Evolutionary conservation across 2,113 vertebrate species (phyloP), one percentile per base, ranked within the genome.

Genomic region (Muscicapa adusta): DNA sequence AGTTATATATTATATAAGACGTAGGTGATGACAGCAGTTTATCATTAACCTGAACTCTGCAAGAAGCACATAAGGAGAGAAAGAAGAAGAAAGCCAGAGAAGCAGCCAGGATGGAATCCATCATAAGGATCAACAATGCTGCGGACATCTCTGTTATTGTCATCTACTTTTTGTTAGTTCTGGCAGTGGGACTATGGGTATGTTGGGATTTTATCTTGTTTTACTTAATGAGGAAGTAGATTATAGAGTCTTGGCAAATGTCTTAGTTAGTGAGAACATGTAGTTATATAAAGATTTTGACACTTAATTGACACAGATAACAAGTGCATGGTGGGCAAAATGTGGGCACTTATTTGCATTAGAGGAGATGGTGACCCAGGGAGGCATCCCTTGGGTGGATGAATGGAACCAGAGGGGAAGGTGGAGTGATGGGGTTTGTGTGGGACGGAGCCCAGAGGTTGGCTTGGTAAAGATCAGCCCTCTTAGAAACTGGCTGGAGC

Each of bases 101-200:
- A 87, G 23, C 56, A 72, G 40, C 77, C 91, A 96, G 81, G 82
- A 91, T 96, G 91, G 26, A 89, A 28, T 10, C 68, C 47, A 7
- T 9, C 23, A 6, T 97, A 58, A 97, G 12, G 96, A 96, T 99
- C 76, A 98, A 98, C 81, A 99, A 99, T 72, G 2, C 99, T 0
- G 99, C 99, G 0, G 99, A 99, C 93, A 99, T 99, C 95, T 98
- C 98, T 0, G 98, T 99, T 72, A 99, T 99, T 50, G 97, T 99
- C 72, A 18, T 99, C 88, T 99, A 99, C 95, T 99, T 99, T 89
- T 0, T 99, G 88, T 84, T 99, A 28, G 99, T 99, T 68, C 95
- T 99, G 96, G 99, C 96, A 48, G 99, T 99, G 3, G 99, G 99
- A 95, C 25, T 99, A 96, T 99, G 98, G 99, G 99, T 99, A 97